Conservation (phyloP, 2,797 vertebrate genomes). For the Scolopax rusticola region DNA sequence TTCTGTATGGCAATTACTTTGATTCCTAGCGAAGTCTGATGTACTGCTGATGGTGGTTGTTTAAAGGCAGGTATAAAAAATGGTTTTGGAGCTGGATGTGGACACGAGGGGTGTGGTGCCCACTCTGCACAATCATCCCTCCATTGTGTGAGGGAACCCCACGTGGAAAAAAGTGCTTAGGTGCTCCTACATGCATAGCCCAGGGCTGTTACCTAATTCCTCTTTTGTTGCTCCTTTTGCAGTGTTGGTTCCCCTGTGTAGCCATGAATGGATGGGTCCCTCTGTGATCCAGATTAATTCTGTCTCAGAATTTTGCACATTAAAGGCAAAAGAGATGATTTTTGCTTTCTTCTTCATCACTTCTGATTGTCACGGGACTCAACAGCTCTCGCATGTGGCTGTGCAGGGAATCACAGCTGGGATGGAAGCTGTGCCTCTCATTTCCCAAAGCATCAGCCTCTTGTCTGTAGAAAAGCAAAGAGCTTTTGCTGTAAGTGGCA, state of each 20-base stretch:
- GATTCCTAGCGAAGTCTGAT: neutral
- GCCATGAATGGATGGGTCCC: neutral
- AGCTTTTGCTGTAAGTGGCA: neutral
- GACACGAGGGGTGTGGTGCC: neutral
- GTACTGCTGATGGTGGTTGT: slow-evolving; percentile 1
- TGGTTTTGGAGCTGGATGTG: slow-evolving; percentile 1
- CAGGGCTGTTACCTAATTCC: slow-evolving; percentile 10
- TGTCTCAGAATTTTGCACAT: neutral
- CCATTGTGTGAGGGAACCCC: neutral
- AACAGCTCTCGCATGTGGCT: neutral
- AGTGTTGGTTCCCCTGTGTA: neutral
- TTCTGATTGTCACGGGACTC: neutral
- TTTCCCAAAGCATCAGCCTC: neutral
- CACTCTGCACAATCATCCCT: neutral
- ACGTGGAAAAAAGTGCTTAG: slow-evolving; percentile 14
- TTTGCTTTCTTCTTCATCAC: neutral
- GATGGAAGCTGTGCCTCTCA: neutral
- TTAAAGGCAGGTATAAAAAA: slow-evolving; percentile 15
- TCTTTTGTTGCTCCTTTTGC: slow-evolving; percentile 25
- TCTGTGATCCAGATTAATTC: neutral
- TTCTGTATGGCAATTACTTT: slow-evolving; percentile 29
- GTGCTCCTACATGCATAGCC: slow-evolving; percentile 27
- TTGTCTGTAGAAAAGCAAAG: neutral
- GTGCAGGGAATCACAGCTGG: neutral
- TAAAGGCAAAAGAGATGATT: neutral